These are phyloP conservation scores for Lasioglossum albipes DNA, from an alignment of 1,140 invertebrate genomes.

Conservation along the genomic window DNA sequence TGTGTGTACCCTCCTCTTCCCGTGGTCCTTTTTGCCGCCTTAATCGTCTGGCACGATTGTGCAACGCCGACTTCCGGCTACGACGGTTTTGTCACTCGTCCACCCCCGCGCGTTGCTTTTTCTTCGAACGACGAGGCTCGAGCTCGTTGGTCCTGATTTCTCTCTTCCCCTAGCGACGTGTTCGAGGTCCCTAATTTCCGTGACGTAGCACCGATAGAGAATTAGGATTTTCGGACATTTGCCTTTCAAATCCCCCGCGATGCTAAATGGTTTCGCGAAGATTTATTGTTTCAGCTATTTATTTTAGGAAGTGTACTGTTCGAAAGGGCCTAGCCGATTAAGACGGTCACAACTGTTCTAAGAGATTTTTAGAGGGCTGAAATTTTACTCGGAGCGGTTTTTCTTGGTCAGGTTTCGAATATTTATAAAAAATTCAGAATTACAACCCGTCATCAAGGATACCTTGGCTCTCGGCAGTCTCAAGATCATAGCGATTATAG, in stretches of 20 bases:
- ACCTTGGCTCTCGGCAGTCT: too few species aligned
- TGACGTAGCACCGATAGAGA: neutral
- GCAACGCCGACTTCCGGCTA: conserved; percentile 29
- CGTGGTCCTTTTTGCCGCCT: conserved; percentile 31
- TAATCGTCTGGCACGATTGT: conserved; percentile 46
- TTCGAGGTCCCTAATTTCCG: neutral
- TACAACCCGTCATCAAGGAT: too few species aligned
- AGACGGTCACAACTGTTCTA: too few species aligned
- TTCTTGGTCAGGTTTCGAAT: too few species aligned
- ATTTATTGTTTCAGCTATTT: too few species aligned
- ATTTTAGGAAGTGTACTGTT: too few species aligned
- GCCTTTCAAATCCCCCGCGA: neutral
- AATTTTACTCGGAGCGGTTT: too few species aligned
- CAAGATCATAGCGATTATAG: neutral
- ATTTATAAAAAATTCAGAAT: too few species aligned
- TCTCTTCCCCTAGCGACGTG: neutral
- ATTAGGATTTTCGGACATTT: neutral
- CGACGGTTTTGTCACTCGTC: conserved; percentile 25
- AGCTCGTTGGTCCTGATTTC: neutral
- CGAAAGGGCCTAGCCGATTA: too few species aligned
- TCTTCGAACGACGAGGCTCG: neutral
- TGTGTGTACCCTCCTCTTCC: neutral
- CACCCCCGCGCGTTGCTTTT: neutral
- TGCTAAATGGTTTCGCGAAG: too few species aligned
- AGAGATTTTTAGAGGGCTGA: too few species aligned